Evolutionary conservation across 1,140 invertebrate genomes (phyloP).

Genomic region (Nymphalis io): DNA sequence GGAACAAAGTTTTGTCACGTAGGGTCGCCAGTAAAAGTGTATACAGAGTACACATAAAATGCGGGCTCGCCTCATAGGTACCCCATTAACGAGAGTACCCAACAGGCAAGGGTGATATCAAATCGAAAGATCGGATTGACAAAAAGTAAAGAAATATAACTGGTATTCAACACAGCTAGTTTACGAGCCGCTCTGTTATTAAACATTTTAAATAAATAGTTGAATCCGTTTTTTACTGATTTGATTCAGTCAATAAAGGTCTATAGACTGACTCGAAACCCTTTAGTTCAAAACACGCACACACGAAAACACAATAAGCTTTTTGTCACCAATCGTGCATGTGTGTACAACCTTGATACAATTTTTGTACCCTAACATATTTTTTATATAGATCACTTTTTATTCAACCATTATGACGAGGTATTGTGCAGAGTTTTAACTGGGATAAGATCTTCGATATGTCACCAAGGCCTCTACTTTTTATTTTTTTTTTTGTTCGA

Average conservation of each 20-base stretch:
- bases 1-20: conserved; percentile 80
- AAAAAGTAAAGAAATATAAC: conserved; percentile 67
- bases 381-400: conserved; percentile 78
- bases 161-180: conserved; percentile 53
- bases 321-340: conserved; percentile 61
- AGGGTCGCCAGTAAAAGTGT: conserved; percentile 64
- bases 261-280: conserved; percentile 60
- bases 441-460: conserved; percentile 76
- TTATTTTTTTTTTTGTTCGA: conserved; percentile 59
- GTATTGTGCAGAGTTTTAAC: conserved; percentile 74
- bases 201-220: conserved; percentile 75
- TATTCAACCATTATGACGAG: conserved; percentile 68
- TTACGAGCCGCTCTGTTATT: conserved; percentile 75
- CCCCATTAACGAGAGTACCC: conserved; percentile 76
- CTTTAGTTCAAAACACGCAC: conserved; percentile 64
- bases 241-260: conserved; percentile 62
- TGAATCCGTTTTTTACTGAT: conserved; percentile 62
- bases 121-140: conserved; percentile 74
- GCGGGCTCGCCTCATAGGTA: conserved; percentile 74
- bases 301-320: conserved; percentile 51
- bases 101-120: conserved; percentile 68
- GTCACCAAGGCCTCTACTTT: conserved; percentile 68
- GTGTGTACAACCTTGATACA: conserved; percentile 60
- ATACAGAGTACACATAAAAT: conserved; percentile 71
- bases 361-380: conserved; percentile 71